Conservation (phyloP, 2,888 invertebrate genomes). For the Sipha maydis region DNA sequence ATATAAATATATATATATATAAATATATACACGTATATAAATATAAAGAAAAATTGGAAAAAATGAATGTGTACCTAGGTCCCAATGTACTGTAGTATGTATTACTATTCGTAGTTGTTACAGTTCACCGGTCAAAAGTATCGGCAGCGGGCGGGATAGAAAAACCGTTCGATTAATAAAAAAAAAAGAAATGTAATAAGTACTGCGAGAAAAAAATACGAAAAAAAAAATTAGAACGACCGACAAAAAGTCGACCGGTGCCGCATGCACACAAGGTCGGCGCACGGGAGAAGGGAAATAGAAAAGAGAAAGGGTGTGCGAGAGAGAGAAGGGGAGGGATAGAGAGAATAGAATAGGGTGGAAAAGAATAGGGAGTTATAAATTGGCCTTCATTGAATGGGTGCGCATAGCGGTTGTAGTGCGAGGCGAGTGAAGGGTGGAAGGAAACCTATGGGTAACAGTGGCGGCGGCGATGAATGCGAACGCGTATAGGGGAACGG, state of each 20-base stretch:
- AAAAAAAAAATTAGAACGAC: neutral
- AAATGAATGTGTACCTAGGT: neutral
- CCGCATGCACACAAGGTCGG: too few relatives aligned
- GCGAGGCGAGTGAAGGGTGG: conserved; percentile 30
- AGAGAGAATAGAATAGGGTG: conserved; percentile 35
- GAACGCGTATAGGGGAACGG: conserved; percentile 3
- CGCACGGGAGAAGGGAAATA: neutral
- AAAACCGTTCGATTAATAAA: conserved; percentile 26
- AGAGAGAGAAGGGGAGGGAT: neutral
- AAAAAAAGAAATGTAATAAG: too few relatives aligned
- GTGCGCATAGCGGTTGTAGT: neutral
- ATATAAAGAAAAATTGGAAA: neutral
- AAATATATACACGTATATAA: too few relatives aligned
- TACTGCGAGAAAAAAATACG: neutral
- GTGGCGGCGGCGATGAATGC: conserved; percentile 14
- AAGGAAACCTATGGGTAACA: conserved; percentile 51
- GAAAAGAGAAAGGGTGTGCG: neutral
- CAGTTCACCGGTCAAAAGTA: conserved; percentile 22
- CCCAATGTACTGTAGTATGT: too few relatives aligned
- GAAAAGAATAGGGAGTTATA: conserved; percentile 53
- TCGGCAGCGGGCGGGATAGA: neutral
- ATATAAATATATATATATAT: neutral
- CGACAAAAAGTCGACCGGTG: neutral
- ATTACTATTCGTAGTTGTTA: neutral
- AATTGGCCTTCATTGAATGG: conserved; percentile 56